Percentiles rank a stretch among this genome's conserved stretches.
Conservation (phyloP, 2,888 invertebrate species). For the Scaeva pyrastri region DNA sequence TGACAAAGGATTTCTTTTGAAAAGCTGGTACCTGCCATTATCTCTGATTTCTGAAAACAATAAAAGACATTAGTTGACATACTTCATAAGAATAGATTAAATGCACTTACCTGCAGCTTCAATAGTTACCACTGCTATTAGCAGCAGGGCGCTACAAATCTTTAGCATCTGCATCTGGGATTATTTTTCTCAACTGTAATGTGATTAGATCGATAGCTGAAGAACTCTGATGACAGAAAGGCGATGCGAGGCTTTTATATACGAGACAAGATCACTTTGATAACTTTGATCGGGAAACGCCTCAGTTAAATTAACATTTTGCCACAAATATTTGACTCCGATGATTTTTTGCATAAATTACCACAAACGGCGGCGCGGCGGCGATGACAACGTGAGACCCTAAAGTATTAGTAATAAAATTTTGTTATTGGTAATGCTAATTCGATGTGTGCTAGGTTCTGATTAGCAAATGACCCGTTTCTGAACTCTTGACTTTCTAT, state of each 20-base stretch:
- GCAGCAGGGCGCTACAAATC: slow-evolving; percentile 62
- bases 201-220: slow-evolving; percentile 51
- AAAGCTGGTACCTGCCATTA: slow-evolving; percentile 56
- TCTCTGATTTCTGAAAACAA: slow-evolving; percentile 27
- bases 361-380: too few species aligned
- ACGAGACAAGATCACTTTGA: slow-evolving; percentile 43
- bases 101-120: slow-evolving; percentile 64
- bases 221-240: slow-evolving; percentile 74
- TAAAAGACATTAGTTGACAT: not conserved
- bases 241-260: slow-evolving; percentile 75
- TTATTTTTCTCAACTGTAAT: slow-evolving; percentile 22
- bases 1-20: slow-evolving; percentile 57
- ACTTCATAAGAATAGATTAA: not conserved
- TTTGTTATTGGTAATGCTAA: slow-evolving; percentile 9
- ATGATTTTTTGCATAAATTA: slow-evolving; percentile 54
- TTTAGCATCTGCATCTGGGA: slow-evolving; percentile 54
- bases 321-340: slow-evolving; percentile 4
- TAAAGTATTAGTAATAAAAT: not conserved
- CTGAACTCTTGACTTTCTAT: not conserved
- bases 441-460: not conserved
- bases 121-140: slow-evolving; percentile 63
- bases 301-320: slow-evolving; percentile 50
- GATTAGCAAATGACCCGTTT: not conserved
- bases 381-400: not conserved
- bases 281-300: slow-evolving; percentile 5